Percentiles rank a stretch among this genome's conserved stretches.
Evolutionary conservation across 2,888 invertebrate genomes (phyloP).

Genomic region (Caenorhabditis drosophilae): DNA sequence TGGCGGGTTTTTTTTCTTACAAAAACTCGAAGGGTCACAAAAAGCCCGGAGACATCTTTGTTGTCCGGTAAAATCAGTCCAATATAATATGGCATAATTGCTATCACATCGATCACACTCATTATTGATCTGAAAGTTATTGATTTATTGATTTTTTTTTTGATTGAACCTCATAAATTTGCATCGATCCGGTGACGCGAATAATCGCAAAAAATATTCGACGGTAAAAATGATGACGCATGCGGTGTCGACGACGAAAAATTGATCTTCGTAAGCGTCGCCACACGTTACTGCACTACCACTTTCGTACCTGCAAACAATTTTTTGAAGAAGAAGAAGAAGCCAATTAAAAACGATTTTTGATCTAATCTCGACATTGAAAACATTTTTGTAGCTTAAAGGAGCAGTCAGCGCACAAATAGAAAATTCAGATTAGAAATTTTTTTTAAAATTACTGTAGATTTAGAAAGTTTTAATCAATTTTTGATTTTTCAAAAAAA

Average conservation of each 20-base stretch:
- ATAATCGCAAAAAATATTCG: conserved; percentile 88
- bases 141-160: background rate
- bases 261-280: conserved; percentile 83
- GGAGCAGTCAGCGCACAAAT: too few species aligned
- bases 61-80: conserved; percentile 81
- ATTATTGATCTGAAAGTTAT: conserved; percentile 83
- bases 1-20: conserved; percentile 30
- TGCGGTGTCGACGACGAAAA: conserved; percentile 96
- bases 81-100: conserved; percentile 98
- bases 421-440: background rate
- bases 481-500: conserved; percentile 2
- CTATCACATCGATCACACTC: conserved; percentile 99
- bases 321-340: too few species aligned
- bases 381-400: too few species aligned
- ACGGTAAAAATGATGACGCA: conserved; percentile 99
- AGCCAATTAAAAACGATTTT: too few species aligned
- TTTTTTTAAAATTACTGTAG: conserved; percentile 10
- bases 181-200: conserved; percentile 87
- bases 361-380: too few species aligned
- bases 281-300: conserved; percentile 79
- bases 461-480: conserved; percentile 13
- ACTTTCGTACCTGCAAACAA: conserved; percentile 25
- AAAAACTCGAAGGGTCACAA: conserved; percentile 97
- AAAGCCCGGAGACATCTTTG: conserved; percentile 84
- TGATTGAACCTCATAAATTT: conserved; percentile 66